These are phyloP conservation scores for Eurystomus gularis DNA, from an alignment of 2,113 vertebrate genomes.

Conservation along the genomic window DNA sequence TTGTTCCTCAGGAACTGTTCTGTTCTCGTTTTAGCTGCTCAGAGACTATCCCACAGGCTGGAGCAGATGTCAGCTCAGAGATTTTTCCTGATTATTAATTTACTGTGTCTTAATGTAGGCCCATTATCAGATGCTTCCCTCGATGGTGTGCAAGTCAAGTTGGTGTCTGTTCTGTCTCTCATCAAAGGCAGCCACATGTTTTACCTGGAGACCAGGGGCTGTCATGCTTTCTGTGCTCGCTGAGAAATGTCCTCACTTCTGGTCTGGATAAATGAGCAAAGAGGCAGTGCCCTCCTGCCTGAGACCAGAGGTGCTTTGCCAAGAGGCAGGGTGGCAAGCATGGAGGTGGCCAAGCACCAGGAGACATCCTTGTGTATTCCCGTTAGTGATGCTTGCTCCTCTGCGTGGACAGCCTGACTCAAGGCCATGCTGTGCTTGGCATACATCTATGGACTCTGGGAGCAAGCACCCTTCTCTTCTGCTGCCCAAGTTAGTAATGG, in stretches of 20 bases:
- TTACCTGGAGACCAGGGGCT: not conserved
- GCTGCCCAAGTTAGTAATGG: not conserved
- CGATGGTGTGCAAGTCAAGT: not conserved
- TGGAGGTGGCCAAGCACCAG: not conserved
- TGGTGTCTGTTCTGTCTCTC: not conserved
- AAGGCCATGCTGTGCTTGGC: rapidly evolving
- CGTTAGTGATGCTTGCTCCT: rapidly evolving
- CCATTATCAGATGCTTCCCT: not conserved
- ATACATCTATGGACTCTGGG: rapidly evolving
- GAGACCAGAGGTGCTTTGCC: not conserved
- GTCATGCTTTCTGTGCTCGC: not conserved
- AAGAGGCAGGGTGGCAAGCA: not conserved
- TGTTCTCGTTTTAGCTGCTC: constrained; percentile 6
- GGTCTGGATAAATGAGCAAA: not conserved
- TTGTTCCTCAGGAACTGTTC: not conserved
- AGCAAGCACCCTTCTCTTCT: not conserved
- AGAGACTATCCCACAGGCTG: not conserved
- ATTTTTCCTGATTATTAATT: constrained; percentile 8
- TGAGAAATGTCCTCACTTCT: not conserved
- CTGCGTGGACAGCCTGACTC: not conserved
- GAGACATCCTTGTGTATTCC: not conserved
- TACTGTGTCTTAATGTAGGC: not conserved
- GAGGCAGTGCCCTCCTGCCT: not conserved
- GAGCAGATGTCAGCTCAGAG: not conserved
- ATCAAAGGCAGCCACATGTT: not conserved